Evolutionary conservation across 1,140 invertebrate species (phyloP).

Genomic region (Zaprionus tsacasi): DNA sequence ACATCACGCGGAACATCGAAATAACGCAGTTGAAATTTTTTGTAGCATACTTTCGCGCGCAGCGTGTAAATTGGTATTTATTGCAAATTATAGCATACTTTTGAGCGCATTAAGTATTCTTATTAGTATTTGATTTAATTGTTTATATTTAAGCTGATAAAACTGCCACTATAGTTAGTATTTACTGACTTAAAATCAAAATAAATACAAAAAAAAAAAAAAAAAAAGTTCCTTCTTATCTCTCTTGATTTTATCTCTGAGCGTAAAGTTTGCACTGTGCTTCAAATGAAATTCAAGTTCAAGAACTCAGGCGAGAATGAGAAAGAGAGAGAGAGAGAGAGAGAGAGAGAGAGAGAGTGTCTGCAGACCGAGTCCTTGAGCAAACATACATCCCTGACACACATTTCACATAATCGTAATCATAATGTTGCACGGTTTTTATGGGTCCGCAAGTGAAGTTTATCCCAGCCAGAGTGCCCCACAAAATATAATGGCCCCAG

Average conservation of each 20-base stretch:
- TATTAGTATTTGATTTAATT: no score
- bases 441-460: slow-evolving; percentile 64
- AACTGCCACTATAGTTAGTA: no score
- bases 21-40: background rate
- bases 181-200: no score
- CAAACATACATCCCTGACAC: slow-evolving; percentile 46
- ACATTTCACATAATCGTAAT: slow-evolving; percentile 65
- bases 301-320: background rate
- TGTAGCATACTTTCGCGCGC: background rate
- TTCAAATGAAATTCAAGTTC: slow-evolving; percentile 17
- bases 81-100: slow-evolving; percentile 10
- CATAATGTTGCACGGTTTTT: slow-evolving; percentile 70
- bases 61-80: no score
- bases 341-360: background rate
- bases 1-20: no score
- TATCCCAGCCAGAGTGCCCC: slow-evolving; percentile 41
- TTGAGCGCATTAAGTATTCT: background rate
- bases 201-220: no score
- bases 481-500: slow-evolving; percentile 69
- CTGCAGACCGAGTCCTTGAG: slow-evolving; percentile 7
- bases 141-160: no score
- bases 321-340: background rate
- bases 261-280: slow-evolving; percentile 2
- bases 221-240: background rate
- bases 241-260: slow-evolving; percentile 17